Percentiles rank a stretch among this genome's conserved stretches.
Evolutionary conservation across 92 coral and sea anemone species (phyloP).

Genomic region (Paramuricea clavata): DNA sequence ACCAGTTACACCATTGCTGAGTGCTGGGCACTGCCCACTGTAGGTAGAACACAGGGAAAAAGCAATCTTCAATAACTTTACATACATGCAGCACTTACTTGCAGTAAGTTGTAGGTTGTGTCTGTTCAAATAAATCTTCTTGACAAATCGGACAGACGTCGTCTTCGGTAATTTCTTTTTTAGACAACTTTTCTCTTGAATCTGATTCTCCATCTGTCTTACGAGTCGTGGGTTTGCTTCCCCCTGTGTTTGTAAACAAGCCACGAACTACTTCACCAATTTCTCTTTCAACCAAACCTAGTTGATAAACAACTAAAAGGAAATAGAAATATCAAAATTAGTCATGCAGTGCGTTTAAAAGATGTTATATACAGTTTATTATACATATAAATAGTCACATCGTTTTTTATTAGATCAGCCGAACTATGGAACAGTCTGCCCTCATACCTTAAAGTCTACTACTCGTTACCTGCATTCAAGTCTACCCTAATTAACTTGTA

Average conservation of each 20-base stretch:
- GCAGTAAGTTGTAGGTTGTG: slow-evolving; percentile 95
- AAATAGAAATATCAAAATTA: neutral
- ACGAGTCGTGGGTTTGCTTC: slow-evolving; percentile 36
- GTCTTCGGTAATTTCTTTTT: slow-evolving; percentile 83
- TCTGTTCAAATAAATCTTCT: slow-evolving; percentile 84
- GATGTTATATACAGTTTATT: too few relatives aligned
- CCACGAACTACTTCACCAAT: slow-evolving; percentile 96
- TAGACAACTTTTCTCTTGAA: slow-evolving; percentile 81
- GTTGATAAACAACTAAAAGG: slow-evolving; percentile 82
- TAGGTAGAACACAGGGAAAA: too few relatives aligned
- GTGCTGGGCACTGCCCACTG: too few relatives aligned
- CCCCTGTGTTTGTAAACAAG: slow-evolving; percentile 31
- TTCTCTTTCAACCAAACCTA: slow-evolving; percentile 94
- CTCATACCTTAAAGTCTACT: too few relatives aligned
- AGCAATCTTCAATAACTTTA: neutral
- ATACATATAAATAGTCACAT: too few relatives aligned
- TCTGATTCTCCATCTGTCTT: slow-evolving; percentile 51
- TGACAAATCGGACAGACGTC: slow-evolving; percentile 99
- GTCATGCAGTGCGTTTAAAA: neutral
- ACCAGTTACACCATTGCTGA: too few relatives aligned
- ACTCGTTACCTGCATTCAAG: too few relatives aligned
- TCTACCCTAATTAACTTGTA: too few relatives aligned
- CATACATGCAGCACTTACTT: slow-evolving; percentile 74
- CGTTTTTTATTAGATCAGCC: too few relatives aligned
- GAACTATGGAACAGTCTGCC: too few relatives aligned